Base-by-base conservation (phyloP, 2,888 invertebrate genomes). In the Nephrotoma flavescens region DNA sequence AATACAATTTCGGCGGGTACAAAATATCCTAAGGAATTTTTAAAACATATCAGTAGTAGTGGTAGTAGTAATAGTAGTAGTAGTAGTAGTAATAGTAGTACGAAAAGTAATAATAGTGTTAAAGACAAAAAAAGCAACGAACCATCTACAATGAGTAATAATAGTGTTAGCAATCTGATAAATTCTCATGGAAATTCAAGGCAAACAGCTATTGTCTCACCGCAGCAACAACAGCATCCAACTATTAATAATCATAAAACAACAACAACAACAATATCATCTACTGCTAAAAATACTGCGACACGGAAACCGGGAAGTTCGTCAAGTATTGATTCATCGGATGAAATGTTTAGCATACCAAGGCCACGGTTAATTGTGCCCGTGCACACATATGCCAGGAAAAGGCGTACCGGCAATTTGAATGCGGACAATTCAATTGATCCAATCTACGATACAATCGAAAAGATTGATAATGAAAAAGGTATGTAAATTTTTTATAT, bases 341-440 rank as follows among this genome's bases (percentile, higher is more conserved):
- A 94, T 89, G 94, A 94, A 87, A 95, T 95, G 89, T 97, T 97
- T 91, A 94, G 95, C 88, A 97, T 97, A 91, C 97, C 97, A 4
- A 93, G 97, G 89, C 97, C 97, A 45, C 95, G 96, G 90, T 93
- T 97, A 89, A 96, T 97, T 90, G 97, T 97, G 88, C 97, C 97
- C 87, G 96, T 97, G 88, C 97, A 97, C 92, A 96, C 97, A 42
- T 97, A 97, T 90, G 97, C 96, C 87, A 93, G 96, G 88, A 95
- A 95, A 89, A 93, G 97, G 88, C 93, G 96, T 89, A 97, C 97
- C 71, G 97, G 97, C 9, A 96, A 96, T 91, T 93, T 95, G 86
- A 92, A 92, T 89, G 93, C 92, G 85, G 91, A 92, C 44, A 92
- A 93, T 47, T 47, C 6, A 42, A 57, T 86, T 9, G 86, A 86